Percentiles rank a stretch among this genome's conserved stretches.
Conservation (phyloP, 2,888 invertebrate genomes). For the Onchidella celtica region DNA sequence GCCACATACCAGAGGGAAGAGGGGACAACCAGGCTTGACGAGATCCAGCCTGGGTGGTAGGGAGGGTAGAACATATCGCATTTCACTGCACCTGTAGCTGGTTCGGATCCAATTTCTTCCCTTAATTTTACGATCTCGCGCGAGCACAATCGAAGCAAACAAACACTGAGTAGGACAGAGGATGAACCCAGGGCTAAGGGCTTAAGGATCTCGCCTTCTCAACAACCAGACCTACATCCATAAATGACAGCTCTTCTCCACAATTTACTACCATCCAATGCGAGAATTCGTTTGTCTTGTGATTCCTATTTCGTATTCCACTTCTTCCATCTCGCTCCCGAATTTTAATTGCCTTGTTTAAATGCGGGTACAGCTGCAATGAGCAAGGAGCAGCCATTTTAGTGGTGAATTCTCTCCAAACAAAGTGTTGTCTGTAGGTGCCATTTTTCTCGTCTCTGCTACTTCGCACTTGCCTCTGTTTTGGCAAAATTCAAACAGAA, state of each 20-base stretch:
- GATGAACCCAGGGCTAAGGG: neutral
- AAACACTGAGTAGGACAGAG: slow-evolving; percentile 18
- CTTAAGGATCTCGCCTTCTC: neutral
- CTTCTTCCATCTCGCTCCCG: neutral
- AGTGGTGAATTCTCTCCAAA: neutral
- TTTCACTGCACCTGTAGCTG: slow-evolving; percentile 29
- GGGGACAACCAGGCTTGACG: neutral
- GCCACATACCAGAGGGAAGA: neutral
- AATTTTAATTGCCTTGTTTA: slow-evolving; percentile 38
- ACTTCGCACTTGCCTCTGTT: neutral
- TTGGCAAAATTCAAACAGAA: neutral
- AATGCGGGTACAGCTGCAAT: neutral
- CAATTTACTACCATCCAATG: neutral
- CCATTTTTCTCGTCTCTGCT: neutral
- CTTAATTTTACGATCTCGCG: slow-evolving; percentile 21
- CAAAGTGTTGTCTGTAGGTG: neutral
- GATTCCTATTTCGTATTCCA: neutral
- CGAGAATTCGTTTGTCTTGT: neutral
- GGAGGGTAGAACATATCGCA: neutral
- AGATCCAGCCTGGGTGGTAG: neutral
- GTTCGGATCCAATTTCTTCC: slow-evolving; percentile 12
- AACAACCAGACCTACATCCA: neutral
- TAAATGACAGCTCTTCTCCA: neutral
- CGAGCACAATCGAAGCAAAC: slow-evolving; percentile 26
- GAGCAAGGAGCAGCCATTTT: neutral